Evolutionary conservation across 2,797 vertebrate species (phyloP).

Genomic region (Botia almorhae): DNA sequence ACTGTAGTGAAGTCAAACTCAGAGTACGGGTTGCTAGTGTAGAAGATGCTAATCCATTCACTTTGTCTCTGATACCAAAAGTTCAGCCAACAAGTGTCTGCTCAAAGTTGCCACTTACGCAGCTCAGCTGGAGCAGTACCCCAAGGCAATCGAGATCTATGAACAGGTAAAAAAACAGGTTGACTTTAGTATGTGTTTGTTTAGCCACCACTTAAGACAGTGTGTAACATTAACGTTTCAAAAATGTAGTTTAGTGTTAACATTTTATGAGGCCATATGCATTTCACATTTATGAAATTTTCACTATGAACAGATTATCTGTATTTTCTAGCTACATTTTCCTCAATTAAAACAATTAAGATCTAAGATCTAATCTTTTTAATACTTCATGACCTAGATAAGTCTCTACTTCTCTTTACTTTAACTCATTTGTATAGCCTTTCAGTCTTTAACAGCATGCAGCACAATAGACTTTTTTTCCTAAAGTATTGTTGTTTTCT

Average conservation of each 20-base stretch:
- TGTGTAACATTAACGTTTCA: not conserved
- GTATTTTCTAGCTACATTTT: no score
- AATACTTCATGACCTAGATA: no score
- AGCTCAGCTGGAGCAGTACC: conserved; percentile 92
- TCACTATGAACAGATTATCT: no score
- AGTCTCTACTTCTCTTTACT: no score
- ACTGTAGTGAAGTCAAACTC: not conserved
- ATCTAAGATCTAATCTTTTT: no score
- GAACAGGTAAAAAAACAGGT: conserved; percentile 82
- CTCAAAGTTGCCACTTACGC: conserved; percentile 92
- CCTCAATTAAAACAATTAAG: no score
- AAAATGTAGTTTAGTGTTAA: not conserved
- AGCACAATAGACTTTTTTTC: not conserved
- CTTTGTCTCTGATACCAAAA: conserved; percentile 43
- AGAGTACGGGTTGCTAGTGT: not conserved
- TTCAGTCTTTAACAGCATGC: no score
- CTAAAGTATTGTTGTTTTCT: not conserved
- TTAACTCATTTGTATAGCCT: not conserved
- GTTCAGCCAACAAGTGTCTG: conserved; percentile 92
- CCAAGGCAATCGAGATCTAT: conserved; percentile 92
- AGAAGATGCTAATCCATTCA: not conserved
- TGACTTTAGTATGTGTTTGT: not conserved
- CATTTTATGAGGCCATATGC: no score
- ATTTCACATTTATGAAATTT: no score
- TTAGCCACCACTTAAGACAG: not conserved